Conservation (phyloP, 2,797 vertebrate species). For the Acanthiza pusilla region DNA sequence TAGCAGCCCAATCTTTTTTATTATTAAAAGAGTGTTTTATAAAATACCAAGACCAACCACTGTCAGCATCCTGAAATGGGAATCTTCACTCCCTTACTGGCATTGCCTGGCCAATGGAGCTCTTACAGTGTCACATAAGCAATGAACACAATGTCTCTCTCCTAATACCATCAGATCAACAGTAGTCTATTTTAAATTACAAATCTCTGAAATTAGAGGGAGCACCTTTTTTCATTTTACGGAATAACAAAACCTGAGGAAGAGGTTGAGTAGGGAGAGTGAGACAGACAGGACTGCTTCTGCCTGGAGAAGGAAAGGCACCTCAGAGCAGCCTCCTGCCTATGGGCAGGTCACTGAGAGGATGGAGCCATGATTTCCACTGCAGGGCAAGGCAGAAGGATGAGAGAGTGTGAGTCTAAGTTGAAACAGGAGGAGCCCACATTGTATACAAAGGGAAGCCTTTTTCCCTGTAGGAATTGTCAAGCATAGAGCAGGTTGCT, state of each 20-base stretch:
- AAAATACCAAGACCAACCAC: neutral
- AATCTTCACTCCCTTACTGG: neutral
- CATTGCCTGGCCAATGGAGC: neutral
- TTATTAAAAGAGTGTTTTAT: neutral
- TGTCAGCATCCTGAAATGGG: neutral
- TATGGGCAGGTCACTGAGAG: neutral
- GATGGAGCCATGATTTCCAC: neutral
- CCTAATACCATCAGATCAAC: neutral
- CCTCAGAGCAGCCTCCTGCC: neutral
- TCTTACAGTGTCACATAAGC: rapidly evolving
- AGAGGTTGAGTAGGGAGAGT: neutral
- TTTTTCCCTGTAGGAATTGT: neutral
- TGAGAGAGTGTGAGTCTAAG: neutral
- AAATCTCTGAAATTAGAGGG: neutral
- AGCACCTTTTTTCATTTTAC: neutral
- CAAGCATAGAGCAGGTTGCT: neutral
- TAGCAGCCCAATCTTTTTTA: neutral
- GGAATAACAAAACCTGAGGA: neutral
- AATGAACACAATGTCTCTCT: neutral
- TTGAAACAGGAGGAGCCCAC: neutral
- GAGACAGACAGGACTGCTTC: neutral
- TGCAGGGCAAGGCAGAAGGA: neutral
- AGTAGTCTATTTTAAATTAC: neutral
- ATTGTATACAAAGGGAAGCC: neutral
- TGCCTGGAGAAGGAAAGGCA: neutral